Evolutionary conservation across 2,888 invertebrate genomes (phyloP), one percentile per base, ranked within the genome.

Genomic region (Acheta domesticus): DNA sequence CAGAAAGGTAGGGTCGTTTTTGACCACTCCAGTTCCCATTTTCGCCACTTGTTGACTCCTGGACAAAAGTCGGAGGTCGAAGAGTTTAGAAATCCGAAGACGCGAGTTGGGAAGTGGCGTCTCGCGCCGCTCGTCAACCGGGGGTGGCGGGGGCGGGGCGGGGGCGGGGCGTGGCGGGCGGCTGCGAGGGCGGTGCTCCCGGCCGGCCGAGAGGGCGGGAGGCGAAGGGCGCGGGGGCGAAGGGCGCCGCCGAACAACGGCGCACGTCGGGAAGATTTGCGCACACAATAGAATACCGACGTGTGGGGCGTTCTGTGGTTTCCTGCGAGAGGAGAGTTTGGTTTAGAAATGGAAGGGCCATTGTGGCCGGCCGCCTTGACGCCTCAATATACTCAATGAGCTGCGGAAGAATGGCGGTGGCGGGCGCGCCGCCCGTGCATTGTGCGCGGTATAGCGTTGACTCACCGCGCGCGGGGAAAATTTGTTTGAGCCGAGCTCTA

Each of bases 331-430:
- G 62, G 11, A n/a, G n/a, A n/a, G 14, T 62, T 62, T 14, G 62
- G 14, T 62, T 62, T 19, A n/a, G n/a, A 62, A 62, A 19, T 14
- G 62, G n/a, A 62, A 62, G 62, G 62, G n/a, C 62, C 62, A 62
- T 62, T 62, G 62, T 62, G 62, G 62, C 62, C 62, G 62, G 62
- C 62, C 62, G 62, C 62, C 16, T 62, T 62, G 62, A 62, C 62
- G 62, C 62, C 62, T 62, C 62, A 62, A 62, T 62, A 62, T 62
- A 62, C 62, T 62, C 62, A 62, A 62, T 62, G 62, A 62, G 62
- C 62, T 62, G 14, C 14, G 62, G 62, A 62, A 62, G 62, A 62
- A 62, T 62, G 62, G 62, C n/a, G 62, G n/a, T 16, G 62, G n/a
- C 62, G 14, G 62, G 2, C 1, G 62, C 62, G 62, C 62, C 16